Conservation (phyloP, 1,140 invertebrate species). For the Monomorium pharaonis region DNA sequence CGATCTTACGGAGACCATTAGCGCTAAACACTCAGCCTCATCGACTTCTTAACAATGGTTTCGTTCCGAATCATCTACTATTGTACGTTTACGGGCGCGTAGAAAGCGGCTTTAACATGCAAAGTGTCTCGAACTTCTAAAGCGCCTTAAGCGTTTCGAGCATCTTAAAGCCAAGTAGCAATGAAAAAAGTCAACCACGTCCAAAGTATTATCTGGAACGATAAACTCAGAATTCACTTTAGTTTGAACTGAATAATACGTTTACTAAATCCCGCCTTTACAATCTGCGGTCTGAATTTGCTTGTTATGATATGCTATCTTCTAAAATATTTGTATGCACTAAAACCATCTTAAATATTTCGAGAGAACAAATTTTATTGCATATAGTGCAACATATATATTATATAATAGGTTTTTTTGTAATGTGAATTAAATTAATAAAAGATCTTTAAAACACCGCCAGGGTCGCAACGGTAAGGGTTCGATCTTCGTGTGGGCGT, state of each 20-base stretch:
- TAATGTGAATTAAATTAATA: background rate
- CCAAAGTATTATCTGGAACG: slow-evolving; percentile 13
- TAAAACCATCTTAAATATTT: background rate
- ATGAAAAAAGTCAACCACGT: slow-evolving; percentile 29
- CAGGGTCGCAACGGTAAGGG: slow-evolving; percentile 97
- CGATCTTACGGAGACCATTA: slow-evolving; percentile 19
- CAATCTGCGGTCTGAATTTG: background rate
- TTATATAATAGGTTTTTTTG: background rate
- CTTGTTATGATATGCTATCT: background rate
- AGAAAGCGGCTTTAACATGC: slow-evolving; percentile 51
- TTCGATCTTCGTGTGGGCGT: slow-evolving; percentile 99
- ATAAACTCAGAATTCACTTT: slow-evolving; percentile 10
- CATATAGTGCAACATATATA: background rate
- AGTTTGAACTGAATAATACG: slow-evolving; percentile 8
- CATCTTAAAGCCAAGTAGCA: slow-evolving; percentile 24
- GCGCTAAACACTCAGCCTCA: slow-evolving; percentile 23
- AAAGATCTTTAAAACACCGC: slow-evolving; percentile 27
- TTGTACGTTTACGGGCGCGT: slow-evolving; percentile 10
- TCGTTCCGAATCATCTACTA: slow-evolving; percentile 27
- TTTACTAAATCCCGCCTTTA: background rate
- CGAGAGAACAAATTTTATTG: background rate
- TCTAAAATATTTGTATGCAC: background rate
- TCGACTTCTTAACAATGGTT: slow-evolving; percentile 42
- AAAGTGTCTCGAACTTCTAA: slow-evolving; percentile 46
- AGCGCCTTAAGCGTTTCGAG: slow-evolving; percentile 45